These are phyloP conservation scores for Cichlasoma orientale DNA, from an alignment of 2,797 vertebrate species.

Conservation along the genomic window DNA sequence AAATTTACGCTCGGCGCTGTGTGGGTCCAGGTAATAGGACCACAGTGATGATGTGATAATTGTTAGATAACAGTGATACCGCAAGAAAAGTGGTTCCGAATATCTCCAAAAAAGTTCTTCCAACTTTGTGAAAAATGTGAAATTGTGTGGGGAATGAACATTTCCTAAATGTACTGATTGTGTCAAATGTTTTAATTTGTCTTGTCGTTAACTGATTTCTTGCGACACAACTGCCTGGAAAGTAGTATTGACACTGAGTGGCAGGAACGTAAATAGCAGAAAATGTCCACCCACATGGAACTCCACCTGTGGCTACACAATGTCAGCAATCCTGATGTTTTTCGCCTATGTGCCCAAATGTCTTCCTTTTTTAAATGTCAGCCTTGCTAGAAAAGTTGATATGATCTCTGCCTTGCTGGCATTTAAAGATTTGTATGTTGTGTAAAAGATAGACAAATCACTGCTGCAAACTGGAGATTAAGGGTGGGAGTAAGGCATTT, in stretches of 20 bases:
- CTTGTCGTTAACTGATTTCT: neutral
- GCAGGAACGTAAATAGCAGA: neutral
- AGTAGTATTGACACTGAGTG: neutral
- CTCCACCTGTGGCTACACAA: neutral
- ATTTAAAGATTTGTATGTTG: slow-evolving; percentile 13
- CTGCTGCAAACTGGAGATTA: neutral
- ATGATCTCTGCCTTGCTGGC: neutral
- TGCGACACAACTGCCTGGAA: neutral
- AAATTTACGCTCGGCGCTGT: slow-evolving; percentile 8
- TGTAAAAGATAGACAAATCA: neutral
- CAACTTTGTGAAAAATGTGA: neutral
- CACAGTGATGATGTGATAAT: slow-evolving; percentile 21
- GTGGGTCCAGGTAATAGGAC: slow-evolving; percentile 38
- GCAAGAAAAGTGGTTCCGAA: neutral
- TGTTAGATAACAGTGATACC: neutral
- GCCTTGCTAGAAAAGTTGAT: neutral
- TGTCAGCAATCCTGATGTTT: neutral
- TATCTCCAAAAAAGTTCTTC: neutral
- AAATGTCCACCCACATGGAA: neutral
- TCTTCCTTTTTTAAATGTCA: neutral
- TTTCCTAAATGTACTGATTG: neutral
- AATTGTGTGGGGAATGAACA: neutral
- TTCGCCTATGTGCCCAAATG: neutral
- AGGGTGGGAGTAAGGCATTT: neutral
- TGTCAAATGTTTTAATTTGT: neutral